phyloP scores from a whole-genome alignment of 2,113 vertebrate species.

The Benitochromis conjunctus region DNA sequence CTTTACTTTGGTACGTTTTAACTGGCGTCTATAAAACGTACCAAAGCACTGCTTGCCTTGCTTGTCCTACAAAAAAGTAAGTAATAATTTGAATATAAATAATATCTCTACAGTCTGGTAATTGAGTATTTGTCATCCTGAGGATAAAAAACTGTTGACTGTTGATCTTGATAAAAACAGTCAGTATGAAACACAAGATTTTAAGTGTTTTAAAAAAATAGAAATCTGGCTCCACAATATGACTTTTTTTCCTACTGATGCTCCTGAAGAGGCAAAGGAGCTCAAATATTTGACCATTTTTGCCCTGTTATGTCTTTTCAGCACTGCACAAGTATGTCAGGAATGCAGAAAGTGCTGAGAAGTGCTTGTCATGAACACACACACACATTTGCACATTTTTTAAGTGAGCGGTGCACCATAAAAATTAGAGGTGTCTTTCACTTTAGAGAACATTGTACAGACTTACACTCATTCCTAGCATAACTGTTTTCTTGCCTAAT shows the following conservation, averaged over 20 bases:
- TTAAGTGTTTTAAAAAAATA: neutral
- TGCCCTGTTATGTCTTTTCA: neutral
- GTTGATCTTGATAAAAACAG: neutral
- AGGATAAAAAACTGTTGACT: neutral
- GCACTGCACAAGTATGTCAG: neutral
- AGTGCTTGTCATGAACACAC: neutral
- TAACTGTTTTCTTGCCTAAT: neutral
- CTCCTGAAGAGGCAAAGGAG: neutral
- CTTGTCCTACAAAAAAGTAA: neutral
- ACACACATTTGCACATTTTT: neutral
- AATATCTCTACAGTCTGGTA: neutral
- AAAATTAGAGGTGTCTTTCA: neutral
- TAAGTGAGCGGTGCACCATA: neutral
- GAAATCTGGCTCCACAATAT: neutral
- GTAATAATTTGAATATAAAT: neutral
- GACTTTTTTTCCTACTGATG: neutral
- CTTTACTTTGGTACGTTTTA: neutral
- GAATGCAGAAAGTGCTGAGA: neutral
- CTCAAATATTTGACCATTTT: conserved; percentile 2
- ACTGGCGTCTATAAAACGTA: neutral
- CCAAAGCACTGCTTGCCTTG: neutral
- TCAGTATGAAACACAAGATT: neutral
- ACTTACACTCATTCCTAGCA: neutral
- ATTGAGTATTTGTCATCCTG: neutral
- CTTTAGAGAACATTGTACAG: neutral